Base-by-base conservation (phyloP, 1,140 invertebrate genomes). In the Adelges cooleyi region DNA sequence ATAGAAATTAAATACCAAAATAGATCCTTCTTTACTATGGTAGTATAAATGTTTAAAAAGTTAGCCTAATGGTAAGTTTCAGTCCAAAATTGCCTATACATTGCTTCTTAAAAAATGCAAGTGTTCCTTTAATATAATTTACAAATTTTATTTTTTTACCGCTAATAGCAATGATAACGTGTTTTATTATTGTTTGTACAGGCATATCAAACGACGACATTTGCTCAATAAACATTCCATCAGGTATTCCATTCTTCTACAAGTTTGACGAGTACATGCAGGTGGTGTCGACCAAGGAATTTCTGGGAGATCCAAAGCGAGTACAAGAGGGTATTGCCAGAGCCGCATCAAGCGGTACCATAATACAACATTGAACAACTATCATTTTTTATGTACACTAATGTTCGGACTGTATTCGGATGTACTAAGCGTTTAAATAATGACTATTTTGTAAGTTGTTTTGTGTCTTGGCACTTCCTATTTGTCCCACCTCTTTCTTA, bases 161-260 rank as follows among this genome's bases (percentile, higher is more conserved):
- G n/a, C n/a, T n/a, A n/a, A n/a, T n/a, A n/a, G n/a, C n/a, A n/a
- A n/a, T n/a, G n/a, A n/a, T n/a, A n/a, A n/a, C n/a, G n/a, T n/a
- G n/a, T n/a, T n/a, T n/a, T n/a, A n/a, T n/a, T n/a, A n/a, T n/a
- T n/a, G n/a, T n/a, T 20, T 4, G 20, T 11, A 27, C 2, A 62
- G 56, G 27, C 0, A 5, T 62, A 67, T 76, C 77, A 25, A 81
- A 86, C 69, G 77, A 80, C 59, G 79, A 78, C 29, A 86, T 87
- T 40, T 79, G 82, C 73, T 79, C 77, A 52, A 75, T 87, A 2
- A 87, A 87, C 74, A 77, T 87, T n/a, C 85, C 85, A 8, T 86
- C 84, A 68, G 84, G 83, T 48, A 85, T 87, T 68, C 85, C 85
- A 4, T 80, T 86, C 66, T 79, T 84, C 2, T 86, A 86, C 71